phyloP scores from a whole-genome alignment of 2,113 vertebrate species.

The Chelonoidis abingdonii region DNA sequence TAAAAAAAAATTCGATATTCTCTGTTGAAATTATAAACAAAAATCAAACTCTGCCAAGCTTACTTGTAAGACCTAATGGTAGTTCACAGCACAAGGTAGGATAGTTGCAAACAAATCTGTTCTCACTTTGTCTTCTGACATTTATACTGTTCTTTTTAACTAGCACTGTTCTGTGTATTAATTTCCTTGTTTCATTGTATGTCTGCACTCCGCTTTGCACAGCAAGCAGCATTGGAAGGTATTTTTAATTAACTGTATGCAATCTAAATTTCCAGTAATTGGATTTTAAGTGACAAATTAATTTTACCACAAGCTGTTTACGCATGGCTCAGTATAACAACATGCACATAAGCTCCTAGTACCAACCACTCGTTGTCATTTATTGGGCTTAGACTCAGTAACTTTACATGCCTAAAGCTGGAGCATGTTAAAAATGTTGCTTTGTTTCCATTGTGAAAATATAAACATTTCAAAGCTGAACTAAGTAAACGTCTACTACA shows the following conservation, averaged over 20 bases:
- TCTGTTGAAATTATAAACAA: background rate
- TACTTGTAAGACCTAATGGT: background rate
- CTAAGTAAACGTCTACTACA: background rate
- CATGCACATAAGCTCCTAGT: background rate
- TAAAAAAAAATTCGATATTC: background rate
- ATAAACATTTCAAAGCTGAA: background rate
- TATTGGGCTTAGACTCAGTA: background rate
- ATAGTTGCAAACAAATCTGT: background rate
- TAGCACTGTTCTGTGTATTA: background rate
- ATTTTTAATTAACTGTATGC: conserved; percentile 19
- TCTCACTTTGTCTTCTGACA: background rate
- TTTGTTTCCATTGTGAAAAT: background rate
- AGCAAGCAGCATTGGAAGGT: background rate
- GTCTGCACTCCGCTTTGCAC: background rate
- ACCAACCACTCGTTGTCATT: accelerated
- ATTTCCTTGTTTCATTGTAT: accelerated
- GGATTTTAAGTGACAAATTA: conserved; percentile 17
- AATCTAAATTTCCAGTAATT: conserved; percentile 11
- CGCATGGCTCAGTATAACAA: background rate
- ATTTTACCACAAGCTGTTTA: conserved; percentile 28
- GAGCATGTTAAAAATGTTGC: background rate
- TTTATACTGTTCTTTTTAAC: background rate
- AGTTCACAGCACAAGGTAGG: background rate
- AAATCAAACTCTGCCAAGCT: background rate
- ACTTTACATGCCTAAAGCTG: background rate